Evolutionary conservation across 1,140 invertebrate species (phyloP).

Genomic region (Heliconius himera): DNA sequence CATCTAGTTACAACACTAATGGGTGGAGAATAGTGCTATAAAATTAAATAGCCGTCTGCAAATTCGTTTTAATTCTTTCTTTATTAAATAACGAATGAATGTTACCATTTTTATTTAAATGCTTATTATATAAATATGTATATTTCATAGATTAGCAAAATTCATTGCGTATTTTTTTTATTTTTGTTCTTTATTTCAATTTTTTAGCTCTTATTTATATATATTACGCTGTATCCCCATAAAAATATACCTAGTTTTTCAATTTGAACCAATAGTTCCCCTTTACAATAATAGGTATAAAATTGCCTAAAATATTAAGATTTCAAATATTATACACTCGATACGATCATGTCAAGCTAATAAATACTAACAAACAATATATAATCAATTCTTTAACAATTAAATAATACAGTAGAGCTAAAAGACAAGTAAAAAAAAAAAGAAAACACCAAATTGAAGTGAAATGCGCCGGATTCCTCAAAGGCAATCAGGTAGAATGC

Average conservation of each 20-base stretch:
- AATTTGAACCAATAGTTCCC: no score
- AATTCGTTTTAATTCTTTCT: background rate
- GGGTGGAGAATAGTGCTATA: background rate
- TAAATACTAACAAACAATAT: no score
- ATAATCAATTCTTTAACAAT: background rate
- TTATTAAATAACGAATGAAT: background rate
- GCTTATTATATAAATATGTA: no score
- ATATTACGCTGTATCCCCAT: background rate
- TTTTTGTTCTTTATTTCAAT: no score
- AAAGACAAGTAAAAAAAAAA: constrained; percentile 1
- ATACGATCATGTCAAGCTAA: no score
- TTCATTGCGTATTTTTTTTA: no score
- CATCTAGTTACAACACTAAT: constrained; percentile 27
- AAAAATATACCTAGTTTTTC: no score
- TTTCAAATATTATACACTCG: no score
- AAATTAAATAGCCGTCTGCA: background rate
- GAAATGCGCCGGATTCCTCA: constrained; percentile 49
- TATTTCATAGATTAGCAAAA: no score
- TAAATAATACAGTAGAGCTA: background rate
- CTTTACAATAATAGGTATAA: no score
- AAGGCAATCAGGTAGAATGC: constrained; percentile 58
- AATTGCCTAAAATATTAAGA: no score
- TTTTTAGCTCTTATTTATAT: no score
- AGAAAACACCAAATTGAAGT: constrained; percentile 12
- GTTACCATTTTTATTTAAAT: background rate